Percentiles rank a stretch among this genome's conserved stretches.
These are phyloP conservation scores for Hippocampus mohnikei DNA, from an alignment of 2,113 vertebrate genomes.

Conservation along the genomic window DNA sequence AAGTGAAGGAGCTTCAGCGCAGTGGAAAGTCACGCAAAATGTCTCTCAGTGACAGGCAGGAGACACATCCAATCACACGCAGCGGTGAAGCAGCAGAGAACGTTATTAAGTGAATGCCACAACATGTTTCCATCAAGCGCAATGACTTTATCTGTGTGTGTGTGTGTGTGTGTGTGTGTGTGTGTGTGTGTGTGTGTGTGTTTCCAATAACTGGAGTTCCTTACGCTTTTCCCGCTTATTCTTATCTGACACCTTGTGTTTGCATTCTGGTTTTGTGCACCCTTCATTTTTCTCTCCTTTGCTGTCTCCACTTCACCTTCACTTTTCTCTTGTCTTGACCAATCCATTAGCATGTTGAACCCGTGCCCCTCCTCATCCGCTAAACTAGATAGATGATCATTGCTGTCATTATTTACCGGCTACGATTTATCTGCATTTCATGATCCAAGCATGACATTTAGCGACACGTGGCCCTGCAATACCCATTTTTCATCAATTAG, in stretches of 20 bases:
- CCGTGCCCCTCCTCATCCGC: constrained; percentile 21
- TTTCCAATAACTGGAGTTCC: constrained; percentile 17
- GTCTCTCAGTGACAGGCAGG: constrained; percentile 43
- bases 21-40: constrained; percentile 26
- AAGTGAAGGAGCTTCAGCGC: constrained; percentile 15
- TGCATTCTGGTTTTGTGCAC: constrained; percentile 11
- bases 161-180: no score
- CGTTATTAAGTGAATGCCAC: constrained; percentile 59
- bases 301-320: background rate
- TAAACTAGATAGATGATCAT: constrained; percentile 42
- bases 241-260: constrained; percentile 8
- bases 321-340: background rate
- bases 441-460: background rate
- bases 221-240: constrained; percentile 7
- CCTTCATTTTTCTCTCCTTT: background rate
- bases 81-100: constrained; percentile 26
- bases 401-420: constrained; percentile 35
- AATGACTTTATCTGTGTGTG: constrained; percentile 42
- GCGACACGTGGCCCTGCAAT: background rate
- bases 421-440: constrained; percentile 36
- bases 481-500: background rate
- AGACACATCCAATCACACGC: constrained; percentile 49
- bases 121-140: constrained; percentile 60
- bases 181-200: background rate
- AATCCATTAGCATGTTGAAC: constrained; percentile 46